These are phyloP conservation scores for Chloroceryle amazona DNA, from an alignment of 2,797 vertebrate species.

Conservation along the genomic window DNA sequence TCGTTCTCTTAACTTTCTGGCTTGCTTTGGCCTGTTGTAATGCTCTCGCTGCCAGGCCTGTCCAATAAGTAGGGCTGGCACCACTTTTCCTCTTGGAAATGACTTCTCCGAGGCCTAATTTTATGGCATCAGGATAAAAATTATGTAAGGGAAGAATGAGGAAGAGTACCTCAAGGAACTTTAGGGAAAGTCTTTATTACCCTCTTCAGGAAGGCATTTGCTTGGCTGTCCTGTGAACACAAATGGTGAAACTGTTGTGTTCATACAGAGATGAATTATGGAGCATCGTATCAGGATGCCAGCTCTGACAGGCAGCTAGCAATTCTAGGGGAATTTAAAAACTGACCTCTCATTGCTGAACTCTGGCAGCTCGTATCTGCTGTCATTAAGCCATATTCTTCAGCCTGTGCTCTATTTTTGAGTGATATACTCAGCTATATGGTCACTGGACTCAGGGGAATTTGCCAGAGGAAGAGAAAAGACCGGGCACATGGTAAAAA, in stretches of 20 bases:
- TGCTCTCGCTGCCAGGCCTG: conserved; percentile 7
- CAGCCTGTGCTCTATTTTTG: neutral
- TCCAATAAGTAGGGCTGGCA: conserved; percentile 48
- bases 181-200: neutral
- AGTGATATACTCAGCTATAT: neutral
- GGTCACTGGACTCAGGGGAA: neutral
- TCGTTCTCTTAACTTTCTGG: conserved; percentile 1
- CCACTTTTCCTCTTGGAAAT: conserved; percentile 26
- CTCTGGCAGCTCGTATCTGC: neutral
- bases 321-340: neutral
- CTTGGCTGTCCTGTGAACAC: neutral
- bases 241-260: neutral
- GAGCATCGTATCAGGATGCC: neutral
- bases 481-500: neutral
- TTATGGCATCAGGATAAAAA: neutral
- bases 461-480: neutral
- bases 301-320: neutral
- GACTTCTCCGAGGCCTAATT: neutral
- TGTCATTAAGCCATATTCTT: conserved; percentile 10
- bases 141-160: neutral
- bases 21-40: conserved; percentile 1
- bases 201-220: neutral
- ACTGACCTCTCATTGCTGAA: neutral
- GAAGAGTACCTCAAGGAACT: neutral
- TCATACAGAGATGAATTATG: neutral